Percentiles rank a stretch among this genome's conserved stretches.
Evolutionary conservation across 2,888 invertebrate genomes (phyloP).

Genomic region (Sarcophaga carnaria): DNA sequence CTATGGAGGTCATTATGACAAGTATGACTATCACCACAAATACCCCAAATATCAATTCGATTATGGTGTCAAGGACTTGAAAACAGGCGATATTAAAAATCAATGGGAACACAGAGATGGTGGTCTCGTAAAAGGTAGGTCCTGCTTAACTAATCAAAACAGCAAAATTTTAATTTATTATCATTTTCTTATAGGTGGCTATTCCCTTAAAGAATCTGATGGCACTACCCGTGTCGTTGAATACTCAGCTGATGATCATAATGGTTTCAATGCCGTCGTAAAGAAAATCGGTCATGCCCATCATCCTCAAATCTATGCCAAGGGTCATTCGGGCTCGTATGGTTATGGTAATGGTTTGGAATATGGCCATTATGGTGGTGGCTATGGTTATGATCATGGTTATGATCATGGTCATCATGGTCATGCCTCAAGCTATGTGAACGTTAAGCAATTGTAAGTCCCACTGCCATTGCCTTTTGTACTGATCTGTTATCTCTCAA

Average conservation of each 20-base stretch:
- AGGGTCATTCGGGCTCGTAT: constrained; percentile 72
- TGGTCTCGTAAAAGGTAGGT: constrained; percentile 82
- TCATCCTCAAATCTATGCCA: constrained; percentile 77
- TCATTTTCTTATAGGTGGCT: constrained; percentile 74
- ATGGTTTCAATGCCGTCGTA: constrained; percentile 83
- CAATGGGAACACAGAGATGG: constrained; percentile 83
- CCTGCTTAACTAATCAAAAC: neutral
- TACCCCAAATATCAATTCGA: constrained; percentile 82
- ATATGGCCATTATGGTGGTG: constrained; percentile 70
- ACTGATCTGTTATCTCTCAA: neutral
- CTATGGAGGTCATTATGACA: constrained; percentile 72
- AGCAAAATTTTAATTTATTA: neutral
- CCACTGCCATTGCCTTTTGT: constrained; percentile 24
- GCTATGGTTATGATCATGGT: constrained; percentile 73
- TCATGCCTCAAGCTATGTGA: constrained; percentile 77
- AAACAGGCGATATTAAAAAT: constrained; percentile 82
- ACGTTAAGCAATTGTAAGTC: constrained; percentile 74
- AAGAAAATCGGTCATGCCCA: constrained; percentile 82
- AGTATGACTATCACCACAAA: constrained; percentile 81
- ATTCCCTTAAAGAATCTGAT: constrained; percentile 82
- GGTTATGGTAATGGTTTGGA: constrained; percentile 69
- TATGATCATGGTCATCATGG: constrained; percentile 72
- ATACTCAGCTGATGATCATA: constrained; percentile 82
- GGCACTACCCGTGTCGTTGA: constrained; percentile 83
- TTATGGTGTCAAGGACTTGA: constrained; percentile 82